A percentile compares a stretch with the other conserved stretches of the same genome.
Evolutionary conservation across 37 sponge, comb jelly and placozoan genomes (phyloP).

Genomic region (Aphrocallistes beatrix): DNA sequence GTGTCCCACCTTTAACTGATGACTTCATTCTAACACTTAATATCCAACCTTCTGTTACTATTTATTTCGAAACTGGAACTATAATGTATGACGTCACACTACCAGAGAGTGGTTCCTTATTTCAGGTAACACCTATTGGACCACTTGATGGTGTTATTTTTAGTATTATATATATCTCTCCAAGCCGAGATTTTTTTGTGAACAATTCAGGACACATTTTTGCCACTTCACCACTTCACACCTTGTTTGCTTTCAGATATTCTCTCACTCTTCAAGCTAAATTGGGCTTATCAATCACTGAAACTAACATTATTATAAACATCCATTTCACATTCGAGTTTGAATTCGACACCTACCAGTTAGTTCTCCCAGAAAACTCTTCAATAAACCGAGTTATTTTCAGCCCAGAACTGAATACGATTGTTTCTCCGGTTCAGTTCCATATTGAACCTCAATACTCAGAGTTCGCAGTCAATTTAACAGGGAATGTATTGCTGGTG

Average conservation of each 20-base stretch:
- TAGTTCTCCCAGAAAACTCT: neutral
- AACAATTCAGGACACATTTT: neutral
- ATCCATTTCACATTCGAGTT: neutral
- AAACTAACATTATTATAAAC: neutral
- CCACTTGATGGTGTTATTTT: neutral
- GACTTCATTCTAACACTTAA: neutral
- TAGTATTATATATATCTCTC: neutral
- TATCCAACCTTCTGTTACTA: neutral
- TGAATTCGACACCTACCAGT: neutral
- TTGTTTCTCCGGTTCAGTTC: neutral
- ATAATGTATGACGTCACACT: neutral
- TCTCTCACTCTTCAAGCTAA: neutral
- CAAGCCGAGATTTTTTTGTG: neutral
- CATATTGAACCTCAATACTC: neutral
- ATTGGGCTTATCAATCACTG: neutral
- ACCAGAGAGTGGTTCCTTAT: neutral
- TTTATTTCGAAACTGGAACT: neutral
- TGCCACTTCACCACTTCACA: neutral
- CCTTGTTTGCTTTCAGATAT: neutral
- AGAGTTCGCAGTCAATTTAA: neutral
- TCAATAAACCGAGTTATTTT: neutral
- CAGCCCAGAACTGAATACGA: neutral
- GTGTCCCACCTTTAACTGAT: neutral
- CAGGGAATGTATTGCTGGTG: neutral
- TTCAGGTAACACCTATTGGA: neutral